A percentile compares a stretch with the other conserved stretches of the same genome.
These are phyloP conservation scores for Metellina segmentata DNA, from an alignment of 2,888 invertebrate species.

Conservation along the genomic window DNA sequence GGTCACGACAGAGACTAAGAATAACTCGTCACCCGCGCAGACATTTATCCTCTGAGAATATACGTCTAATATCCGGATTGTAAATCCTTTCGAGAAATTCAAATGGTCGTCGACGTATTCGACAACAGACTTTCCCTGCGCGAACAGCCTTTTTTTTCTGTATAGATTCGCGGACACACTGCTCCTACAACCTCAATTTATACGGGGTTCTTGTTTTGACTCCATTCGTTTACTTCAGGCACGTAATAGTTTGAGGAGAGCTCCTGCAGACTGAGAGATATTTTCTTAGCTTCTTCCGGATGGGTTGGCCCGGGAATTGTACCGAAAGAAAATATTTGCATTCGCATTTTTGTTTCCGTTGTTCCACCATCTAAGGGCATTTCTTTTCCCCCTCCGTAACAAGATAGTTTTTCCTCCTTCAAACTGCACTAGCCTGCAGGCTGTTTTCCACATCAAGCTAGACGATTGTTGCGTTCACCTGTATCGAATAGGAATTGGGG, in stretches of 20 bases:
- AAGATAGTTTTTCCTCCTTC: too few species aligned
- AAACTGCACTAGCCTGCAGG: too few species aligned
- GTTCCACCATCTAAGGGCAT: neutral
- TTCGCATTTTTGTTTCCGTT: neutral
- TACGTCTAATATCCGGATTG: conserved; percentile 7
- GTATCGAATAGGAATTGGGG: too few species aligned
- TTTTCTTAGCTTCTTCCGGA: conserved; percentile 1
- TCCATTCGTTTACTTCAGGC: conserved; percentile 23
- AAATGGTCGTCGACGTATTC: conserved; percentile 2
- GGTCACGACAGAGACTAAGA: too few species aligned
- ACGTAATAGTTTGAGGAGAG: conserved; percentile 21
- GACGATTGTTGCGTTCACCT: too few species aligned
- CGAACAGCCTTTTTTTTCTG: neutral
- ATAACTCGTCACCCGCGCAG: too few species aligned
- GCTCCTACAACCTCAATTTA: conserved; percentile 21
- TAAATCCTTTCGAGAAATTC: conserved; percentile 27
- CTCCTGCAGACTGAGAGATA: neutral
- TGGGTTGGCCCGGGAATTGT: neutral
- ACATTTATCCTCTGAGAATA: neutral
- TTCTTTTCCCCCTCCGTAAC: neutral
- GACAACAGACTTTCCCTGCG: conserved; percentile 4
- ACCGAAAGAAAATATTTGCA: conserved; percentile 5
- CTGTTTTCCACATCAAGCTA: too few species aligned
- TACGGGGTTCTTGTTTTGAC: conserved; percentile 14
- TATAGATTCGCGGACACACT: neutral